Evolutionary conservation across 2,797 vertebrate genomes (phyloP), one percentile per base, ranked within the genome.

Genomic region (Nannoperca australis): DNA sequence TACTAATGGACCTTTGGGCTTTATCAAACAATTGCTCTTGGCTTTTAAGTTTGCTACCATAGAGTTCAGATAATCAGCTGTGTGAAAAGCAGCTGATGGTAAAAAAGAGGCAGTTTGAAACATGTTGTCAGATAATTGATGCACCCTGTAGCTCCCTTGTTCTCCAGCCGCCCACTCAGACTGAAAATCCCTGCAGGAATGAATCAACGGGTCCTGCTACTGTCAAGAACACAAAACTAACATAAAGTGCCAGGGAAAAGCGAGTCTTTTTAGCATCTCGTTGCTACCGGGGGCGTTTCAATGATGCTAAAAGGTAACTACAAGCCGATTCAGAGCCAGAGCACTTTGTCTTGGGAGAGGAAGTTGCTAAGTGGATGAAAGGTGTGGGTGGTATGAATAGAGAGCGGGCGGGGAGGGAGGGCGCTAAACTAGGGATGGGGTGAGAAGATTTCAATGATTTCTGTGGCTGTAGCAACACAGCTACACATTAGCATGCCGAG

Each of bases 41-140:
- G 72, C 78, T 82, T 89, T 70, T 81, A 44, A 71, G 69, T 74
- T 69, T 30, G 75, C 54, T 78, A 47, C 80, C 78, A 66, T 4
- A 53, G 83, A 88, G 88, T 90, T 92, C 61, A 84, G 88, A 92
- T 88, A 89, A 87, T 89, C 82, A 83, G 72, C 76, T 55, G 78
- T 62, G 85, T 86, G 85, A 89, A 90, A 91, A 88, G 85, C 81
- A 83, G 85, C 80, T 68, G 81, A 89, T 87, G 70, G 77, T 85
- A 38, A 38, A 38, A 75, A 85, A 68, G 74, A 85, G 77, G 56
- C 76, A 67, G 84, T 86, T 83, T 81, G 73, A 88, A 91, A 81
- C 86, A 82, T 83, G 79, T 87, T 89, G 86, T 90, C 85, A 78
- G 91, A 92, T 93, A 94, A 94, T 94, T 93, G 91, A 92, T 92